Conservation (phyloP, 2,797 vertebrate species). For the Myoxocephalus aenaeus region DNA sequence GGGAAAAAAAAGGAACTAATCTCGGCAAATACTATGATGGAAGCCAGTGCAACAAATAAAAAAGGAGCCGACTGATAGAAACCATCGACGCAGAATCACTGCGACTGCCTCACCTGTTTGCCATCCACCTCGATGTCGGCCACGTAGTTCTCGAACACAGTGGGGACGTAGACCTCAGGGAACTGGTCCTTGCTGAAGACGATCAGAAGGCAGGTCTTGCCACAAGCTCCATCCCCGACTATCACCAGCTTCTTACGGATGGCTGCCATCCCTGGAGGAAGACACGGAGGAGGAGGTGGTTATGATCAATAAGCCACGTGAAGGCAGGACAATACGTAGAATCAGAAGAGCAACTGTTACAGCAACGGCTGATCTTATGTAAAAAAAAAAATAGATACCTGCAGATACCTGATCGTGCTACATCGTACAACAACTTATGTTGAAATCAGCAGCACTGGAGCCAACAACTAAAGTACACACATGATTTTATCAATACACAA, state of each 20-base stretch:
- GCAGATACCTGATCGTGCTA: neutral
- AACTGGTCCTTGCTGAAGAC: constrained; percentile 99
- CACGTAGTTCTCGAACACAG: constrained; percentile 98
- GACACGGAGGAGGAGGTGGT: constrained; percentile 1
- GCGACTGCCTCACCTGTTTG: constrained; percentile 89
- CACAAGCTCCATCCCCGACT: constrained; percentile 98
- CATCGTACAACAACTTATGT: neutral
- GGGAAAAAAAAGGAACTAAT: no score
- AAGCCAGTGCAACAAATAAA: neutral
- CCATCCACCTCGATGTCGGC: constrained; percentile 98
- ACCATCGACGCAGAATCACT: neutral
- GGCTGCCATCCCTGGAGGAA: constrained; percentile 92
- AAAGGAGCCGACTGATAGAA: neutral
- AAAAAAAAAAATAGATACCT: no score
- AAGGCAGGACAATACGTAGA: neutral
- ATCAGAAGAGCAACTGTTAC: neutral
- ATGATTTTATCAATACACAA: neutral
- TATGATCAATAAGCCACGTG: constrained; percentile 1
- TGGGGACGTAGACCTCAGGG: constrained; percentile 97
- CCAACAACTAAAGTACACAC: neutral
- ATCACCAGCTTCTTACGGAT: constrained; percentile 99
- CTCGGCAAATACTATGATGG: neutral
- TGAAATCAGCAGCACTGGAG: neutral
- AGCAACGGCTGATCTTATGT: neutral
- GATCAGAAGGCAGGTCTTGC: constrained; percentile 98